Conservation (phyloP, 2,797 vertebrate species). For the Leucoraja ocellata region DNA sequence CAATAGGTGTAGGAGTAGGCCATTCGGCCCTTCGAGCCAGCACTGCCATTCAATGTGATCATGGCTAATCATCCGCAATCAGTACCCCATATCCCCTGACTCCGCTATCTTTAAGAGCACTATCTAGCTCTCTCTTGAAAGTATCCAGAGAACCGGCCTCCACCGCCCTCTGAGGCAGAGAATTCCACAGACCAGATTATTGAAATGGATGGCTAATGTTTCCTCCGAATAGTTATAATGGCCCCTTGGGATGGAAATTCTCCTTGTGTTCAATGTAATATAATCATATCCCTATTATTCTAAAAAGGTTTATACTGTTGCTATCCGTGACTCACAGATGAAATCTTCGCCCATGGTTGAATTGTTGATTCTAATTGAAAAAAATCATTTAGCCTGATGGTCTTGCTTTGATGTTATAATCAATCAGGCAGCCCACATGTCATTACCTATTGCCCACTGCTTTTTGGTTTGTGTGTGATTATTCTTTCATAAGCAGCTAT, state of each 20-base stretch:
- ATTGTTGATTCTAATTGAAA: background rate
- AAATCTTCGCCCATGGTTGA: background rate
- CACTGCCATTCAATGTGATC: too few relatives aligned
- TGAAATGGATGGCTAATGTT: background rate
- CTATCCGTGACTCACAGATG: background rate
- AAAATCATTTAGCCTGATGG: background rate
- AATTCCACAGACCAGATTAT: too few relatives aligned
- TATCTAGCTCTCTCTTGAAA: too few relatives aligned
- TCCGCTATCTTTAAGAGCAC: too few relatives aligned
- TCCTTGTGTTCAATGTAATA: background rate
- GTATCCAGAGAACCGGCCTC: too few relatives aligned
- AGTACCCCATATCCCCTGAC: too few relatives aligned
- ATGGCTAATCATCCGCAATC: too few relatives aligned
- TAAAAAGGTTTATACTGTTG: background rate
- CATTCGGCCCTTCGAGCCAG: too few relatives aligned
- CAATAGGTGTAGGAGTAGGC: too few relatives aligned
- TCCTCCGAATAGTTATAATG: background rate
- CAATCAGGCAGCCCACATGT: background rate
- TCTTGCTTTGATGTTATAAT: background rate
- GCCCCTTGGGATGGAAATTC: background rate
- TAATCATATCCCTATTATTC: background rate
- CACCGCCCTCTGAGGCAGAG: too few relatives aligned
- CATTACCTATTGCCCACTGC: background rate
- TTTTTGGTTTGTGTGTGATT: background rate
- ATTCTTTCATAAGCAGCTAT: background rate